Evolutionary conservation across 2,888 invertebrate genomes (phyloP), one percentile per base, ranked within the genome.

Genomic region (Malachius bipustulatus): DNA sequence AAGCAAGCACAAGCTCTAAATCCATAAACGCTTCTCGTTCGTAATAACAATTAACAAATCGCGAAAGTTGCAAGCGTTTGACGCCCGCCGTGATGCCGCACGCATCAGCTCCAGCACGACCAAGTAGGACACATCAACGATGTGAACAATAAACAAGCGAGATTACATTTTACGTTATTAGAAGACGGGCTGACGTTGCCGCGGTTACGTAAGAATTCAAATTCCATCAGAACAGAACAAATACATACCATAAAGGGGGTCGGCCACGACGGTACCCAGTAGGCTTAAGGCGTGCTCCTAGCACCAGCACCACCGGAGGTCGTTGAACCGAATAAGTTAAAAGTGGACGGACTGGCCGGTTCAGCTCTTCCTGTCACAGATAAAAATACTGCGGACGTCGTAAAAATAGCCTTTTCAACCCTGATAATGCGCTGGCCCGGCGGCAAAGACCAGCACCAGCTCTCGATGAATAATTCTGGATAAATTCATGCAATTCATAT

Each of bases 311-410:
- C 57, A 53, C 58, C 52, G 45, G 39, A 51, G 56, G 50, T 36
- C 55, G 49, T 52, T 52, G 56, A 55, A 54, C 58, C 56, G 50
- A 49, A 54, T 38, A 52, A 54, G 51, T 51, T 55, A 55, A 54
- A 55, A 55, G 55, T 55, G 54, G 53, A 54, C 56, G 51, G 50
- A 47, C 52, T 50, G 49, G 54, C 51, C 50, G 51, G 47, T 35
- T 47, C 47, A 50, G 50, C 54, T 52, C 51, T 55, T 53, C 53
- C 54, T 53, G 53, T 49, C 49, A 44, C 50, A 51, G 52, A 55
- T 54, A 54, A 55, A 55, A 54, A 53, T 55, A 55, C 50, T 46
- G 41, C 47, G 42, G 45, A 41, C 47, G 34, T 44, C 44, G 49
- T 46, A 44, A 47, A 51, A 51, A 51, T 51, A 52, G 44, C 35